Conservation (phyloP, 2,888 invertebrate genomes). For the Dexiosoma caninum region DNA sequence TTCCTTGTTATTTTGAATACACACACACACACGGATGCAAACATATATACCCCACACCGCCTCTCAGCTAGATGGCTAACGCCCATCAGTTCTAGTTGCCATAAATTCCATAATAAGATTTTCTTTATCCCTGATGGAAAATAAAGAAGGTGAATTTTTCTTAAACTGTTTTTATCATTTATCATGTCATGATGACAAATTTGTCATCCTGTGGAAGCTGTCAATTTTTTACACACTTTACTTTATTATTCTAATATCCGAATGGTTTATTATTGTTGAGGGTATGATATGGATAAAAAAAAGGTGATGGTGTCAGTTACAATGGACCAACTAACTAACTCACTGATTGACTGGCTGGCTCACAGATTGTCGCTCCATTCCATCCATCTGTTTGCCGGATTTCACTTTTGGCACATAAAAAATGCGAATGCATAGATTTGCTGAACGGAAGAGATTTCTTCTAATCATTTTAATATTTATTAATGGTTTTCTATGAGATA, state of each 20-base stretch:
- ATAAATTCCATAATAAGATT: conserved; percentile 44
- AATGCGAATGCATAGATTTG: not conserved
- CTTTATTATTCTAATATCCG: conserved; percentile 71
- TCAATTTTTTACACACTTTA: conserved; percentile 69
- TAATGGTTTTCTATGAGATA: conserved; percentile 36
- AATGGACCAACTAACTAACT: not conserved
- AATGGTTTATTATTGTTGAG: conserved; percentile 1
- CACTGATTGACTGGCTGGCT: not conserved
- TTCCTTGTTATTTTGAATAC: conserved; percentile 2
- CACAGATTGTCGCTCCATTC: conserved; percentile 3
- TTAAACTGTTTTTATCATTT: conserved; percentile 72
- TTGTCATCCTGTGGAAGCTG: conserved; percentile 74
- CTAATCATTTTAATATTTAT: conserved; percentile 52
- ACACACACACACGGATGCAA: not conserved
- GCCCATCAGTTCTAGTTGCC: not conserved
- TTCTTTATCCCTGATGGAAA: conserved; percentile 32
- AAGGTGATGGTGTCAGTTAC: not conserved
- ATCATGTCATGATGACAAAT: conserved; percentile 74
- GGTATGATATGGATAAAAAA: not conserved
- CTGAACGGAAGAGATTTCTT: conserved; percentile 5
- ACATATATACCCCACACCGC: not conserved
- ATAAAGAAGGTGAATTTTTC: conserved; percentile 66
- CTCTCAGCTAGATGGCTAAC: conserved; percentile 4
- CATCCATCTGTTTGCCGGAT: conserved; percentile 26
- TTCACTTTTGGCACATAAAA: not conserved